Base-by-base conservation (phyloP, 2,888 invertebrate species). In the Cotesia congregata region DNA sequence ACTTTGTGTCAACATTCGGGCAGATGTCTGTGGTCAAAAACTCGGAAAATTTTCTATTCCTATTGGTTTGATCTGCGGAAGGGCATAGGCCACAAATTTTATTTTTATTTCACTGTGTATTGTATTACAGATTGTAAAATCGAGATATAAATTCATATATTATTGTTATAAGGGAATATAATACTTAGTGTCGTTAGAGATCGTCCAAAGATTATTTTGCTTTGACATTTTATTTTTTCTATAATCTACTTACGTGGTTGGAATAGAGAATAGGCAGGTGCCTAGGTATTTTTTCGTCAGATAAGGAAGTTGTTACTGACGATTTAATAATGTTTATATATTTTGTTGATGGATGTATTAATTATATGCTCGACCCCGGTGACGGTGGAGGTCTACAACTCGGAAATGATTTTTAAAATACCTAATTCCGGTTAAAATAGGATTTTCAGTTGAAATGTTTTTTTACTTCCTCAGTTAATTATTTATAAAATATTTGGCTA, bases 11-110 rank as follows among this genome's bases (percentile, higher is more conserved):
- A 64, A 68, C 41, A 62, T 68, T 1, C n/a, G 12, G 76, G 72
- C 76, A 76, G 72, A 76, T 76, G 76, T 50, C 3, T 50, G 50
- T 76, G 72, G 64, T 65, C 64, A 61, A 20, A 61, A 20, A 65
- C 17, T 41, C 41, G 39, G 64, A 41, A 72, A 65, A 50, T 72
- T 17, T 39, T 39, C 39, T 61, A 50, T 65, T 50, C 61, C 6
- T 39, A 39, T 30, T 71, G 12, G 20, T 9, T 6, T n/a, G 9
- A 39, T 38, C 9, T 61, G 30, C 30, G 38, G 59, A 20, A 6
- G 9, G 7, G 38, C 60, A 5, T 20, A 1, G 30, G 30, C 3
- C 30, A 30, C 30, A 30, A 30, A 30, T 30, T 30, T 30, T 30
- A 30, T 30, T 30, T 30, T 30, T 30, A 30, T 30, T 30, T 30